A percentile compares a stretch with the other conserved stretches of the same genome.
phyloP scores from a whole-genome alignment of 2,888 invertebrate species.

The Helicoverpa assulta region DNA sequence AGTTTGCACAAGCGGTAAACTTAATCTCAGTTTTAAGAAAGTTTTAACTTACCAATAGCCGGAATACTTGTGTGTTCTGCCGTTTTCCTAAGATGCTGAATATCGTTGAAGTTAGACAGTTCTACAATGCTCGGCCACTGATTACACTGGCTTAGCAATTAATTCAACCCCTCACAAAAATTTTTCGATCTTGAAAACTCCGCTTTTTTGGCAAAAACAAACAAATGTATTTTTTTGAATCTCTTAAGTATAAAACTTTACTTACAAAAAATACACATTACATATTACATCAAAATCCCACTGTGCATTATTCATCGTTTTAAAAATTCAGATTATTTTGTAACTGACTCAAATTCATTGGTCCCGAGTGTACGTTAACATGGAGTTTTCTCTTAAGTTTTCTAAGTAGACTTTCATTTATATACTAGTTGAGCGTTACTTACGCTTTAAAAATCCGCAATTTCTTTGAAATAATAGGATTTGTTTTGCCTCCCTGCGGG shows the following conservation, averaged over 20 bases:
- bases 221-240: too few species aligned
- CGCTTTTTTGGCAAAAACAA: too few species aligned
- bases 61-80: conserved; percentile 26
- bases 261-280: too few species aligned
- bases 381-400: conserved; percentile 5
- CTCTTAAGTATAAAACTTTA: too few species aligned
- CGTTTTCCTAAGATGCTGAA: conserved; percentile 28
- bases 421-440: conserved; percentile 7
- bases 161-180: too few species aligned
- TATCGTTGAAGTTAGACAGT: conserved; percentile 4
- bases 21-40: conserved; percentile 55
- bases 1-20: conserved; percentile 24
- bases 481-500: conserved; percentile 3
- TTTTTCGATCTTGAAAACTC: too few species aligned
- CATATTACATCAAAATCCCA: not conserved
- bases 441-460: conserved; percentile 2
- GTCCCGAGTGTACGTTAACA: not conserved
- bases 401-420: conserved; percentile 1
- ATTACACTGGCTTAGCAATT: not conserved
- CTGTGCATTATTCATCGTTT: not conserved
- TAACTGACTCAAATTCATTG: not conserved
- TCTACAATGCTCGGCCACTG: conserved; percentile 11
- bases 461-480: not conserved
- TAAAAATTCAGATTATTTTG: not conserved
- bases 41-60: conserved; percentile 53